Evolutionary conservation across 2,888 invertebrate genomes (phyloP), one percentile per base, ranked within the genome.

Genomic region (Agrypnus murinus): DNA sequence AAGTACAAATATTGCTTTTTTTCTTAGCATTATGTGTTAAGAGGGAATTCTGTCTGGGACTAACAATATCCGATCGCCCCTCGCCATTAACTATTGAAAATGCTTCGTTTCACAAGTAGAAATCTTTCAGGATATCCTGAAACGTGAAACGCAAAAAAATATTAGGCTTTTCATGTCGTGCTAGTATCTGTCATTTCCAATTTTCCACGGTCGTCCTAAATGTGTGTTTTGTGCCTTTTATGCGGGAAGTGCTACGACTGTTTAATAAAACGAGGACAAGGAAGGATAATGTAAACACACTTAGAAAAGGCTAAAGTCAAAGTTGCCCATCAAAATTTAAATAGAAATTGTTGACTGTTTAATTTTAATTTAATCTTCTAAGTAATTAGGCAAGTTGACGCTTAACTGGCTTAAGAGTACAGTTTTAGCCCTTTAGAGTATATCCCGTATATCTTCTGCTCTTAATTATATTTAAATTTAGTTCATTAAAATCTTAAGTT

Each of bases 401-500:
- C 34, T 15, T 9, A 31, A 55, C 25, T 55, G 14, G 12, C 48
- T 31, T 12, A 40, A 25, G 12, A 38, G 12, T 38, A n/a, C 10
- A n/a, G 43, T 40, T 25, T 12, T 15, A 40, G 15, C 5, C 55
- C 19, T 43, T 8, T n/a, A n/a, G n/a, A 36, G 4, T 40, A 1
- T 40, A 6, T 43, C n/a, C 10, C 12, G 12, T 5, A 40, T 9
- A 31, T 25, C 58, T 15, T 31, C 25, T 25, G 7, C 12, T 14
- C 55, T 10, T 65, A 55, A 65, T 65, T 57, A 45, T 45, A 32
- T 55, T 55, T 43, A 38, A 53, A 64, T 40, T 63, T 45, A 45
- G 34, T 60, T 63, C 32, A 53, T 64, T 38, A 38, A 65, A 57
- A 55, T 40, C 34, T 45, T 57, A 55, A 65, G 19, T 65, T 55